phyloP scores from a whole-genome alignment of 2,797 vertebrate species.

The Vultur gryphus region DNA sequence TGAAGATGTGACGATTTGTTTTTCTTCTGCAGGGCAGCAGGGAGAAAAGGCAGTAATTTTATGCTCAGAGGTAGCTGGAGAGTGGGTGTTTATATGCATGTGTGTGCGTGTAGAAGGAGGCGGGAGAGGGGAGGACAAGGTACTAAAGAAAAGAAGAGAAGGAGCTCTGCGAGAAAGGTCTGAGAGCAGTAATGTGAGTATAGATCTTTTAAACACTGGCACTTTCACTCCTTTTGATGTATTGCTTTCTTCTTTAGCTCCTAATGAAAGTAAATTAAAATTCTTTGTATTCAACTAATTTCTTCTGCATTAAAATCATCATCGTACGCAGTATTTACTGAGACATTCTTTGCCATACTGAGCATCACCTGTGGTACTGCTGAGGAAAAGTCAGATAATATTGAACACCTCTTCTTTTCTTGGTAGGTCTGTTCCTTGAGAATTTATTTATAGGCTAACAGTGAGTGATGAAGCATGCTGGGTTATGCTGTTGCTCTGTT shows the following conservation, averaged over 20 bases:
- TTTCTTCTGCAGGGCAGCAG: background rate
- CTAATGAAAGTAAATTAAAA: background rate
- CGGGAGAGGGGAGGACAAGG: background rate
- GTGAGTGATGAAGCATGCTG: background rate
- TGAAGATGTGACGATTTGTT: background rate
- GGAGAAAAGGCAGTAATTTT: conserved; percentile 14
- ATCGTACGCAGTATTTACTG: background rate
- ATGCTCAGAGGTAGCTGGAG: background rate
- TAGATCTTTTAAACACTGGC: background rate
- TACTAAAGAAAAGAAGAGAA: background rate
- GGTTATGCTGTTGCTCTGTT: background rate
- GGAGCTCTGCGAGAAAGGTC: background rate
- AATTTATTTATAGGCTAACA: background rate
- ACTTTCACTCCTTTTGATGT: background rate
- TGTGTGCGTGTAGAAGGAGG: background rate
- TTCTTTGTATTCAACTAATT: conserved; percentile 6
- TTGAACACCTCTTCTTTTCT: background rate
- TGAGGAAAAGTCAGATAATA: background rate
- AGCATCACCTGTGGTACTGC: background rate
- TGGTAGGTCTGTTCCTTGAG: background rate
- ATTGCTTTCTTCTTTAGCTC: conserved; percentile 19
- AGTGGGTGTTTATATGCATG: conserved; percentile 26
- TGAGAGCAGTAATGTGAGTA: conserved; percentile 1
- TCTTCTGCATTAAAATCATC: background rate
- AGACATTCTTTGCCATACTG: background rate